phyloP scores from a whole-genome alignment of 1,140 invertebrate species.

The Grapholita molesta region DNA sequence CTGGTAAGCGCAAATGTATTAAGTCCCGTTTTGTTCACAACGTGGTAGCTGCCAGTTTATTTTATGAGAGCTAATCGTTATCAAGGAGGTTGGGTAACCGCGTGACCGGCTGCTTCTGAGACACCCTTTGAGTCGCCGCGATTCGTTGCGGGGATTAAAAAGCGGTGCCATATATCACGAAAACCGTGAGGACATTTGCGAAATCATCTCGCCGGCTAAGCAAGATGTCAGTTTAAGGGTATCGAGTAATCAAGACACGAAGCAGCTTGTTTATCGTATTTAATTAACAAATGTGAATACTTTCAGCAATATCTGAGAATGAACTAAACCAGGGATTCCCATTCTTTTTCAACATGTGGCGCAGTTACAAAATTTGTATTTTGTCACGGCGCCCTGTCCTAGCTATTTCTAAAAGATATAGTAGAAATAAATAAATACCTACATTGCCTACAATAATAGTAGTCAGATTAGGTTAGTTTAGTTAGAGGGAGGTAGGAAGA shows the following conservation, averaged over 20 bases:
- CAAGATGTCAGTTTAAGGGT: not conserved
- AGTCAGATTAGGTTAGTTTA: no score
- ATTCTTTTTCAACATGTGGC: no score
- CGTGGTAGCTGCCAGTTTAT: not conserved
- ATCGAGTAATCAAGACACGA: slow-evolving; percentile 1
- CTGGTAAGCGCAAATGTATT: not conserved
- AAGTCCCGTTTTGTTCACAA: not conserved
- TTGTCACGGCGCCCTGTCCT: no score
- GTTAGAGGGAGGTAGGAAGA: no score
- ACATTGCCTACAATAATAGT: no score
- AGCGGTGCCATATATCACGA: slow-evolving; percentile 11
- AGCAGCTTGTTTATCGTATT: not conserved
- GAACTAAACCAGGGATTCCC: no score
- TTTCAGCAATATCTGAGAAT: not conserved
- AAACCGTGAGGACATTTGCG: slow-evolving; percentile 16
- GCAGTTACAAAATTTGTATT: no score
- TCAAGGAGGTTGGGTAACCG: slow-evolving; percentile 13
- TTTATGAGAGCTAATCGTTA: slow-evolving; percentile 15
- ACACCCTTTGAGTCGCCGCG: slow-evolving; percentile 15
- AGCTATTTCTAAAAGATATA: no score
- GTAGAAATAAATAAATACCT: no score
- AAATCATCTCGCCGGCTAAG: slow-evolving; percentile 7
- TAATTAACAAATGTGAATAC: not conserved
- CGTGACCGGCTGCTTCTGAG: slow-evolving; percentile 18
- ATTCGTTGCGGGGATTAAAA: slow-evolving; percentile 24